Evolutionary conservation across 2,888 invertebrate genomes (phyloP).

Genomic region (Ectropis crepuscularia): DNA sequence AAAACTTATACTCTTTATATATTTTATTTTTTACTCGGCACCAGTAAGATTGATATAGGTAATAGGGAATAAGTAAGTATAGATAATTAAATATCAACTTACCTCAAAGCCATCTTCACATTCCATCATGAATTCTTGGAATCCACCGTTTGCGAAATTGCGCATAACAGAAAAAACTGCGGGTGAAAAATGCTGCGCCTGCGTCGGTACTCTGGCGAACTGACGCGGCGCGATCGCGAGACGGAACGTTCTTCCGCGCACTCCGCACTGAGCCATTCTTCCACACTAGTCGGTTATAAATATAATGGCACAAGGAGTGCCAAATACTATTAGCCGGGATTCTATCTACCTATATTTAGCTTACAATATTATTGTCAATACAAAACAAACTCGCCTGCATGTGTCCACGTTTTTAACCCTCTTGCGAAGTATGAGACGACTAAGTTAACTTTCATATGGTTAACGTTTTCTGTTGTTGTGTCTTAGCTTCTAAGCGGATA

Average conservation of each 20-base stretch:
- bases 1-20: too few relatives aligned
- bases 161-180: slow-evolving; percentile 58
- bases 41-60: too few relatives aligned
- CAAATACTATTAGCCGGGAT: slow-evolving; percentile 63
- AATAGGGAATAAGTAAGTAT: too few relatives aligned
- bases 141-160: slow-evolving; percentile 61
- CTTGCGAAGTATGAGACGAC: not conserved
- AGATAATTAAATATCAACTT: slow-evolving; percentile 36
- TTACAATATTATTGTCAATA: slow-evolving; percentile 34
- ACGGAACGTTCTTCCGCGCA: slow-evolving; percentile 55
- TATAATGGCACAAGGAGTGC: slow-evolving; percentile 67
- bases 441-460: not conserved
- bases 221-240: slow-evolving; percentile 19
- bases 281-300: slow-evolving; percentile 71
- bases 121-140: slow-evolving; percentile 76
- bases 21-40: too few relatives aligned
- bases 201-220: slow-evolving; percentile 50
- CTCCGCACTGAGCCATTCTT: slow-evolving; percentile 69
- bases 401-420: not conserved
- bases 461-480: too few relatives aligned
- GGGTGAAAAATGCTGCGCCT: slow-evolving; percentile 42
- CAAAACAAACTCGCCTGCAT: slow-evolving; percentile 23
- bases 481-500: too few relatives aligned
- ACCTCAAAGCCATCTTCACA: slow-evolving; percentile 78
- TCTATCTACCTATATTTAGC: slow-evolving; percentile 58